Base-by-base conservation (phyloP, 2,113 vertebrate species). In the Callipepla californica region DNA sequence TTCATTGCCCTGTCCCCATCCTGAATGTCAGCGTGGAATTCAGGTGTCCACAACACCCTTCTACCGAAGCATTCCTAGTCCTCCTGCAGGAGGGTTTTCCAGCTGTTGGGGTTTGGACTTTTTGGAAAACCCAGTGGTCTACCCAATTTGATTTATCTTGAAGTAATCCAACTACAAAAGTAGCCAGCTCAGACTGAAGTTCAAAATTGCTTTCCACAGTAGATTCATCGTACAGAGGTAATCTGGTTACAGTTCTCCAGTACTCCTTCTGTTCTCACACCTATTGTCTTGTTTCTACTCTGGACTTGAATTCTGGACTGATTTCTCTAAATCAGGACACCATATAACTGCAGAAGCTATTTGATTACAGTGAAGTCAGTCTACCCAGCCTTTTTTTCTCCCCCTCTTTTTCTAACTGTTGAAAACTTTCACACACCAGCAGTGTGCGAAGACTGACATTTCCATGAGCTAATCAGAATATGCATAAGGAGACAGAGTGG, bases 381-480 rank as follows among this genome's bases (percentile, higher is more conserved):
- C 1, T 50, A 21, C n/a, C 23, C 7, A 45, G 58, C 53, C 32
- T 69, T 91, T 53, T 89, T 85, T 85, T 61, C 11, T 66, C 12
- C 36, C 22, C 36, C 5, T 83, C 47, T 38, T 50, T 36, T 45
- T 81, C 82, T 80, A 61, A 67, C 38, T 59, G 38, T 42, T 87
- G 86, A 90, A 91, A 72, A 69, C 17, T 82, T 95, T 62, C 81
- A 68, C 72, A 80, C 55, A 72, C n/a, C 57, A 82, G n/a, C 66
- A 82, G 40, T 3, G 3, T 80, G 78, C 0, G 3, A 89, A 93
- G 75, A 87, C 44, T 87, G 84, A 45, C 63, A 82, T 87, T 93
- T 96, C 68, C 42, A 50, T 44, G 47, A 90, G 59, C 42, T 93
- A n/a, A 88, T 95, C 42, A 78, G 85, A 96, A 83, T 90, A 90